Evolutionary conservation across 2,113 vertebrate species (phyloP).

Genomic region (Leuciscus idus): DNA sequence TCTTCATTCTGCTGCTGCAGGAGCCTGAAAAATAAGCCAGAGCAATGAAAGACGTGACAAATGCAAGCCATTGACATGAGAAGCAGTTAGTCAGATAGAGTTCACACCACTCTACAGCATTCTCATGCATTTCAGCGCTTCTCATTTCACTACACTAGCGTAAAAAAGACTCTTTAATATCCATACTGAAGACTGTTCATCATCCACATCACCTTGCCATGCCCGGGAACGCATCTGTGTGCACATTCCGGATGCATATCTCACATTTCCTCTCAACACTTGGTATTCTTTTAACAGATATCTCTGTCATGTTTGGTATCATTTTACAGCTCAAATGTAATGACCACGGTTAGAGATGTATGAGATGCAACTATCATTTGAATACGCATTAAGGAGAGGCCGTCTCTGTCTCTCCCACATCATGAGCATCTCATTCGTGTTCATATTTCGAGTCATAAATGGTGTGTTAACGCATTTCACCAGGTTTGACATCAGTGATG

Average conservation of each 20-base stretch:
- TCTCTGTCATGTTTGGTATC: not conserved
- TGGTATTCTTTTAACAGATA: not conserved
- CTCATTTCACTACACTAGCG: not conserved
- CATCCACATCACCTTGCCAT: not conserved
- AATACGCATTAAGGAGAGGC: not conserved
- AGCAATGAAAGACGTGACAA: not conserved
- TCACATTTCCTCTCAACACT: not conserved
- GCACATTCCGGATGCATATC: not conserved
- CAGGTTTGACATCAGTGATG: conserved; percentile 4
- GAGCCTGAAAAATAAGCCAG: conserved; percentile 74
- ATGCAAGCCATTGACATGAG: not conserved
- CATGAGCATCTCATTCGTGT: not conserved
- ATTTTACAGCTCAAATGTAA: conserved; percentile 9
- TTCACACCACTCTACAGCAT: not conserved
- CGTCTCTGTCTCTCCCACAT: not conserved
- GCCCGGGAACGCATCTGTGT: no score
- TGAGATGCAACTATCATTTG: not conserved
- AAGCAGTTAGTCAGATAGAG: not conserved
- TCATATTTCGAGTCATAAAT: not conserved
- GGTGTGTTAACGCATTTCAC: not conserved
- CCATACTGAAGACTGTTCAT: not conserved
- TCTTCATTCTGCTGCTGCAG: conserved; percentile 96
- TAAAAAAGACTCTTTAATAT: not conserved
- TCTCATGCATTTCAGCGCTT: not conserved
- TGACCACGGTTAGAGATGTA: not conserved